Evolutionary conservation across 2,888 invertebrate species (phyloP).

Genomic region (Pyrochroa serraticornis): DNA sequence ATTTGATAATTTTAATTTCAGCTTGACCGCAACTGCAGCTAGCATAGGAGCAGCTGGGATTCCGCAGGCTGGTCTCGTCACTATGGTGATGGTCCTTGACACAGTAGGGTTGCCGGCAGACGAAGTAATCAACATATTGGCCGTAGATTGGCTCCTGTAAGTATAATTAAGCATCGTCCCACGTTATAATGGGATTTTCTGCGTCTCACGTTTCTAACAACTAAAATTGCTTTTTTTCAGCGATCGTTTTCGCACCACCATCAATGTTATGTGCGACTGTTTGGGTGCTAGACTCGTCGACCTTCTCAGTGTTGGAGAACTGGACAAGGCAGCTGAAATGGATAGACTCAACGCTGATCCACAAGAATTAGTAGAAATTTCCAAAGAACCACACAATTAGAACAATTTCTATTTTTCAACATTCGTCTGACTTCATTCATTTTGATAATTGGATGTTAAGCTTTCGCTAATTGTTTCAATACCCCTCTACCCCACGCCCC

Average conservation of each 20-base stretch:
- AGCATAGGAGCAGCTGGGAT: conserved; percentile 98
- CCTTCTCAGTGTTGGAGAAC: conserved; percentile 78
- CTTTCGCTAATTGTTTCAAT: no score
- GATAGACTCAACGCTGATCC: conserved; percentile 62
- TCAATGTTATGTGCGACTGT: conserved; percentile 96
- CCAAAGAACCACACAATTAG: conserved; percentile 41
- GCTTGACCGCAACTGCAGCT: conserved; percentile 88
- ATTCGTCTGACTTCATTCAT: conserved; percentile 3
- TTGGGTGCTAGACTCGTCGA: conserved; percentile 92
- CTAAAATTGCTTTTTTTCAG: conserved; percentile 58
- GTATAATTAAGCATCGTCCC: conserved; percentile 55
- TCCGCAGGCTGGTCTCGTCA: conserved; percentile 93
- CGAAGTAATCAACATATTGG: conserved; percentile 88
- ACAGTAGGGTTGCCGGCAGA: conserved; percentile 89
- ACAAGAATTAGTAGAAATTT: conserved; percentile 69
- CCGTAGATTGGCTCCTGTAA: conserved; percentile 93
- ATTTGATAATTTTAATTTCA: conserved; percentile 31
- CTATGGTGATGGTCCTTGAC: conserved; percentile 94
- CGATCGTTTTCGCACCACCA: conserved; percentile 84
- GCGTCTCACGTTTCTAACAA: neutral
- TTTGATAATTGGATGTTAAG: no score
- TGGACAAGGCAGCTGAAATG: conserved; percentile 58
- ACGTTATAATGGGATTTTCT: neutral
- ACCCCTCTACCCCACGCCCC: neutral
- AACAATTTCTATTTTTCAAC: neutral